Evolutionary conservation across 2,113 vertebrate genomes (phyloP), one percentile per base, ranked within the genome.

Genomic region (Ameiurus melas): DNA sequence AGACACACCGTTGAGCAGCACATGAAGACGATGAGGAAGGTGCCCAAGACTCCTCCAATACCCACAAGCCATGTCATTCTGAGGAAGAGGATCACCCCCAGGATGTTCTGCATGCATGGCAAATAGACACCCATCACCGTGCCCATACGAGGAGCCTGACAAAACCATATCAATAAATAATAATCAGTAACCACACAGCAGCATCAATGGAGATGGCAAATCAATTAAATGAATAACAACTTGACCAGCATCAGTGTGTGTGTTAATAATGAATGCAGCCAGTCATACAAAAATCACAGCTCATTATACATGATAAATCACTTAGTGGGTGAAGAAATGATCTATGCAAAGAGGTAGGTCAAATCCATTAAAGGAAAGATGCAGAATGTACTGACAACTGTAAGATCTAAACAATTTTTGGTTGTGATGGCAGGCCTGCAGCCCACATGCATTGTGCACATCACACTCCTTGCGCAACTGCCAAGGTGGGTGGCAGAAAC

Each of bases 51-150:
- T 71, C 98, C 98, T 0, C 97, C 97, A 0, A 97, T 95, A 51
- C 98, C 98, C 86, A 99, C 98, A 85, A 99, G 97, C 98, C 98
- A 99, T 12, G 98, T 99, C 95, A 99, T 98, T 75, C 98, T 95
- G 90, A 99, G 95, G 93, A 99, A 99, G 87, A 99, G 97, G 91
- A 99, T 99, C 89, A 99, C 98, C 8, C 98, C 98, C 6, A 99
- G 98, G 90, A 99, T 99, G 94, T 99, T 99, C 94, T 99, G 98
- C 92, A 99, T 96, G 89, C 98, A 99, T 0, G 98, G 98, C 86
- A 99, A 92, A 94, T 99, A 99, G 82, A 99, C 98, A 0, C 98
- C 98, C 97, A 99, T 99, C 93, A 99, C 95, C 84, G 98, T 99
- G 91, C 98, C 98, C 95, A 99, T 96, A 85, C 97, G 96, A 0